Evolutionary conservation across 2,113 vertebrate species (phyloP).

Genomic region (Oenanthe melanoleuca): DNA sequence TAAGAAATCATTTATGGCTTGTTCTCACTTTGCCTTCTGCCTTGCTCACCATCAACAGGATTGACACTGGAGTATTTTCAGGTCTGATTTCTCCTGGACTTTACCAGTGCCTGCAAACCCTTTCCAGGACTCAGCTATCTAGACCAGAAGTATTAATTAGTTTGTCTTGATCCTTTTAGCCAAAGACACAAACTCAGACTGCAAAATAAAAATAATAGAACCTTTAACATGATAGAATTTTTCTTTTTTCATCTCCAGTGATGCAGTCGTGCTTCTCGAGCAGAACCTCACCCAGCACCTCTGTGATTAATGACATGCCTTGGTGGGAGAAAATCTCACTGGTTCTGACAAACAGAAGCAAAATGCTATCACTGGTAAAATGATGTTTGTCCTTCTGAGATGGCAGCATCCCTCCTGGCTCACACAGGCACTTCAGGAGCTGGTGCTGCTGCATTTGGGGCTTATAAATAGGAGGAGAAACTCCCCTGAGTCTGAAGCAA

Average conservation of each 20-base stretch:
- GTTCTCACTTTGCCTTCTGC: background rate
- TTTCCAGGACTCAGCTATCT: background rate
- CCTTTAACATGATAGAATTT: background rate
- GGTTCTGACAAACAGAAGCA: background rate
- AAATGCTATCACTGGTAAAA: background rate
- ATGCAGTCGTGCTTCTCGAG: background rate
- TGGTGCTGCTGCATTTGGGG: background rate
- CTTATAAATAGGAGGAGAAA: background rate
- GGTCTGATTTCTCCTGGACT: background rate
- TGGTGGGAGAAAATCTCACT: background rate
- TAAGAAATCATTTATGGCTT: background rate
- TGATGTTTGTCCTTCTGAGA: background rate
- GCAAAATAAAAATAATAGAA: background rate
- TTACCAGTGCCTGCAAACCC: background rate
- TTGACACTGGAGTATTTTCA: background rate
- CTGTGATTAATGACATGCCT: background rate
- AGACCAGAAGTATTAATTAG: background rate
- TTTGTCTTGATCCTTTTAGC: background rate
- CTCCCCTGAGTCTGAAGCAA: background rate
- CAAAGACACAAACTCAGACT: accelerated
- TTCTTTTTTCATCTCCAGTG: background rate
- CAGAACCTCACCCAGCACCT: background rate
- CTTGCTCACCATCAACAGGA: background rate
- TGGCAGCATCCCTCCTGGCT: background rate
- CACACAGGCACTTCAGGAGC: background rate